Base-by-base conservation (phyloP, 1,140 invertebrate species). In the Alviniconcha marisindica region DNA sequence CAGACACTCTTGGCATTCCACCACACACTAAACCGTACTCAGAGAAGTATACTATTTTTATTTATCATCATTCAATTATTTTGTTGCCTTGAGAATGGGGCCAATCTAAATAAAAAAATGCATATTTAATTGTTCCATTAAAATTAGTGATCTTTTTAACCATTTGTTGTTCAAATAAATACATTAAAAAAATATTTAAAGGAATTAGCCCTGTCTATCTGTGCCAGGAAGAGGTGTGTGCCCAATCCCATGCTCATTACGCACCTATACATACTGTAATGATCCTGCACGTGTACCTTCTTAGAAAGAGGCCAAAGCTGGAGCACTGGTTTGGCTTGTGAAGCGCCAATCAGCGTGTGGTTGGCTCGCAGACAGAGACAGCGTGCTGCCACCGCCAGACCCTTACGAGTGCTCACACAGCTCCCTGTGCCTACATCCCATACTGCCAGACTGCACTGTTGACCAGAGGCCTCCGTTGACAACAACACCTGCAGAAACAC, bases 221-320 rank as follows among this genome's bases (percentile, higher is more conserved):
- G n/a, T n/a, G n/a, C n/a, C n/a, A n/a, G n/a, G n/a, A n/a, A n/a
- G n/a, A n/a, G n/a, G n/a, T n/a, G n/a, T n/a, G n/a, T n/a, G n/a
- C n/a, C n/a, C n/a, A n/a, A n/a, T n/a, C n/a, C n/a, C n/a, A n/a
- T n/a, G n/a, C n/a, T n/a, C n/a, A n/a, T 4, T 28, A 44, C 38
- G 14, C n/a, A 77, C 24, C n/a, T 28, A 54, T 28, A 7, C 33
- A 31, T 33, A 33, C 14, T 18, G 1, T 0, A 31, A 0, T 14
- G 56, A 24, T 5, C 33, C n/a, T 54, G 33, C 28, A 31, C 31
- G 21, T 33, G 24, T 42, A 80, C 78, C 78, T 44, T 80, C 42
- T 80, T 80, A 21, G 36, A 42, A 18, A 80, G 60, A 15, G 56
- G 40, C 78, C 78, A 80, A n/a, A 80, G 21, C 56, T 80, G 78